Evolutionary conservation across 2,113 vertebrate species (phyloP).

Genomic region (Tauraco erythrolophus): DNA sequence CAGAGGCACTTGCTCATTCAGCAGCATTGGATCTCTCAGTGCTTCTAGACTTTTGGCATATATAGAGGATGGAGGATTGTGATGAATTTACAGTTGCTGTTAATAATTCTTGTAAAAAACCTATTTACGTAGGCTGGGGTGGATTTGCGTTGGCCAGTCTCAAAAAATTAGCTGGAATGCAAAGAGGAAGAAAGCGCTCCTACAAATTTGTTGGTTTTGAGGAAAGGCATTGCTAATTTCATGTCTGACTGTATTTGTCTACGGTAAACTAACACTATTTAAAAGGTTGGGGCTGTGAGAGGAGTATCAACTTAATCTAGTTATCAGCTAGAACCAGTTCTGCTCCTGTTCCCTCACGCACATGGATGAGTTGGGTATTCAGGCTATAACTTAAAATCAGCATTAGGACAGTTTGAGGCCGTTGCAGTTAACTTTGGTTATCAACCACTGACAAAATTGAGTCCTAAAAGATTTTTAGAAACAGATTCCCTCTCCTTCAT

Average conservation of each 20-base stretch:
- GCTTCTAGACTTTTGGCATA: background rate
- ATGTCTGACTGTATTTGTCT: background rate
- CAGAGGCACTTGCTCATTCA: background rate
- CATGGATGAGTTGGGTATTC: background rate
- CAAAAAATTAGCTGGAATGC: background rate
- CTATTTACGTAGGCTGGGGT: background rate
- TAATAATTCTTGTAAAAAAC: background rate
- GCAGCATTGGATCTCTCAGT: accelerated
- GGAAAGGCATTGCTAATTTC: background rate
- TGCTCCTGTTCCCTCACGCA: background rate
- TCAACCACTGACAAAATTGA: background rate
- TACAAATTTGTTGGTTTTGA: slow-evolving; percentile 6
- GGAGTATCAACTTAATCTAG: background rate
- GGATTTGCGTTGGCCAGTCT: background rate
- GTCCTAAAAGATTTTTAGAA: background rate
- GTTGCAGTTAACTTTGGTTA: background rate
- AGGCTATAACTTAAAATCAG: background rate
- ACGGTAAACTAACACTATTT: background rate
- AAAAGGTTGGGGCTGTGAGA: background rate
- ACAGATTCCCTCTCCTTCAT: background rate
- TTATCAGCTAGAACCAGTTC: background rate
- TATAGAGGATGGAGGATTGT: background rate
- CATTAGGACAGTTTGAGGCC: background rate
- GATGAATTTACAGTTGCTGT: background rate
- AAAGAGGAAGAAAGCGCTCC: background rate